Evolutionary conservation across 2,888 invertebrate genomes (phyloP).

Genomic region (Lymantria dispar): DNA sequence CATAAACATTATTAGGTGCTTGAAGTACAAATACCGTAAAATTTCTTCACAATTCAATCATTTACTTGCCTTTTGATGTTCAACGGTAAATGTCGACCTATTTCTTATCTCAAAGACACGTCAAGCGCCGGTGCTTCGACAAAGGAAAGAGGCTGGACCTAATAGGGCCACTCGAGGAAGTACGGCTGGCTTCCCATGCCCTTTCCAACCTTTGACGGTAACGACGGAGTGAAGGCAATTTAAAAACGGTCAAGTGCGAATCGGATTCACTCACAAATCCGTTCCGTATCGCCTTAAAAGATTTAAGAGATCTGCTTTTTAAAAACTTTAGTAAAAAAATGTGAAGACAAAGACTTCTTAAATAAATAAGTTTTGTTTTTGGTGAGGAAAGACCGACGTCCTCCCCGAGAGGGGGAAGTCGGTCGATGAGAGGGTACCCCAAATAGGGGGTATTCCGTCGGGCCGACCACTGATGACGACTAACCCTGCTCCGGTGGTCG

Average conservation of each 20-base stretch:
- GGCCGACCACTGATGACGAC: no score
- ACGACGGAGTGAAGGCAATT: constrained; percentile 70
- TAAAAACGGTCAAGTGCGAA: constrained; percentile 49
- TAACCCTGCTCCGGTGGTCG: no score
- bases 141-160: constrained; percentile 70
- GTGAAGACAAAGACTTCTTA: no score
- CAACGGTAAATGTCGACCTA: constrained; percentile 61
- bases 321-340: no score
- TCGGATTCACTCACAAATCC: neutral
- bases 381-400: no score
- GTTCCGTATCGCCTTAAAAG: no score
- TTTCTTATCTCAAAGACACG: constrained; percentile 77
- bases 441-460: no score
- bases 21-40: constrained; percentile 18
- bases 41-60: constrained; percentile 21
- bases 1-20: constrained; percentile 27
- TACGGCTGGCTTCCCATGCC: constrained; percentile 50
- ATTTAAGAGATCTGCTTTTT: no score
- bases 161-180: constrained; percentile 70
- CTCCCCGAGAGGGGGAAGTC: no score
- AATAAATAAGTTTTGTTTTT: no score
- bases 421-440: no score
- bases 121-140: constrained; percentile 54
- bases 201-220: constrained; percentile 57
- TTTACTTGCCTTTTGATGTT: constrained; percentile 60